phyloP scores from a whole-genome alignment of 2,888 invertebrate species.

The Axea sp. region DNA sequence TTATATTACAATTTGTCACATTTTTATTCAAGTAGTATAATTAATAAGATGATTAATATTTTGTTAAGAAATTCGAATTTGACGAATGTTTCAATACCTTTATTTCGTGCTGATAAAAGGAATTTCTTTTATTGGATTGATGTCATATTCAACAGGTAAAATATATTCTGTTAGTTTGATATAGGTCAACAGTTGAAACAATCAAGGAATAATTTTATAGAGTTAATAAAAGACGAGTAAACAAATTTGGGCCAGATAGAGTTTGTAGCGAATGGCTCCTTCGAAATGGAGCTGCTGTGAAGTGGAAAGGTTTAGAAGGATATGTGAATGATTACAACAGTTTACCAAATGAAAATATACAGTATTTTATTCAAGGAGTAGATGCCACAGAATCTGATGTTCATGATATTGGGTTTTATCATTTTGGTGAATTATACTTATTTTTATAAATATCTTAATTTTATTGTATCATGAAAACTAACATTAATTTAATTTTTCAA shows the following conservation, averaged over 20 bases:
- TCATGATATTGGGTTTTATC: conserved; percentile 90
- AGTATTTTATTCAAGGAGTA: conserved; percentile 83
- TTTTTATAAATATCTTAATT: too few species aligned
- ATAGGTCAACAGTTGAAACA: not conserved
- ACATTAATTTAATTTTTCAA: not conserved
- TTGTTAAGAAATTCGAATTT: too few species aligned
- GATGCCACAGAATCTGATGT: conserved; percentile 91
- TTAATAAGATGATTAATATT: too few species aligned
- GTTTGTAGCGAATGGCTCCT: conserved; percentile 98
- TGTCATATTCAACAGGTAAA: conserved; percentile 49
- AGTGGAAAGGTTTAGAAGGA: conserved; percentile 82
- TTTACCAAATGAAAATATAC: conserved; percentile 82
- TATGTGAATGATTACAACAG: conserved; percentile 87
- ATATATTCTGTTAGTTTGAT: too few species aligned
- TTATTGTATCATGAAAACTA: too few species aligned
- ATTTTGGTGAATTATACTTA: conserved; percentile 83
- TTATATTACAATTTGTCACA: too few species aligned
- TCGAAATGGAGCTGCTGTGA: conserved; percentile 91
- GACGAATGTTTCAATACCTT: too few species aligned
- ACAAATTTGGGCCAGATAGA: conserved; percentile 90
- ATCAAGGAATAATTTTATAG: conserved; percentile 67
- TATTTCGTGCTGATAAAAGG: conserved; percentile 10
- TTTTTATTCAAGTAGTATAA: too few species aligned
- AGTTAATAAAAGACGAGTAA: conserved; percentile 85
- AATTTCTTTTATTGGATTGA: conserved; percentile 44